Evolutionary conservation across 2,797 vertebrate genomes (phyloP), one percentile per base, ranked within the genome.

Genomic region (Epinephelus malabaricus): DNA sequence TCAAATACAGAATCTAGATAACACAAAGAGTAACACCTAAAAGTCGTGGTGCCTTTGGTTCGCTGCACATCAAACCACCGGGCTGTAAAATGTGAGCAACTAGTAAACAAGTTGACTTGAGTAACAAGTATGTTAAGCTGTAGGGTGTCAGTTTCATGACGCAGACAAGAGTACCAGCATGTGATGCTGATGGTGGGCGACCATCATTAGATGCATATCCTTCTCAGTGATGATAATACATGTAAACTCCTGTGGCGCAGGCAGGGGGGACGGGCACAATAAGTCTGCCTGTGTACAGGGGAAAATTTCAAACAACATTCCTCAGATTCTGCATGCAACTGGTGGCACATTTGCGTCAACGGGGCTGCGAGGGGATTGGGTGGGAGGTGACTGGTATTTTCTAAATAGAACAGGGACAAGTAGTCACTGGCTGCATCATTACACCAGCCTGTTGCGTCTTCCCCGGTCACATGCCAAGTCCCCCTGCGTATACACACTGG

Each of bases 291-390:
- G 92, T 93, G 83, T 89, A 76, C 83, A 69, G 66, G 67, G 78
- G 86, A 81, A 79, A 90, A 88, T 93, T 86, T 94, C 88, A 89
- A 91, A 90, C 86, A 87, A 81, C 93, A 95, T 95, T 96, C 93
- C 89, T 93, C 72, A 75, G 89, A 95, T 95, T 95, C 94, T 92
- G 87, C 90, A 92, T 88, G 89, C 85, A 88, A 93, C 91, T 89
- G 88, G 91, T 88, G 92, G 87, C 92, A 92, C 88, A 92, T 93
- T 92, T 94, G 90, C 91, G 82, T 95, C 94, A 95, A 87, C 56
- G 10, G 73, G 73, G 82, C 85, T 75, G 73, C 3, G 66, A 88
- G 84, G 72, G 80, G 84, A 91, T 79, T 78, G 84, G 86, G 88
- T 87, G 88, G 88, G 87, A 90, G 82, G 88, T 82, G 81, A 80